A percentile compares a stretch with the other conserved stretches of the same genome.
phyloP scores from a whole-genome alignment of 2,888 invertebrate species.

The Drosophila koepferae region DNA sequence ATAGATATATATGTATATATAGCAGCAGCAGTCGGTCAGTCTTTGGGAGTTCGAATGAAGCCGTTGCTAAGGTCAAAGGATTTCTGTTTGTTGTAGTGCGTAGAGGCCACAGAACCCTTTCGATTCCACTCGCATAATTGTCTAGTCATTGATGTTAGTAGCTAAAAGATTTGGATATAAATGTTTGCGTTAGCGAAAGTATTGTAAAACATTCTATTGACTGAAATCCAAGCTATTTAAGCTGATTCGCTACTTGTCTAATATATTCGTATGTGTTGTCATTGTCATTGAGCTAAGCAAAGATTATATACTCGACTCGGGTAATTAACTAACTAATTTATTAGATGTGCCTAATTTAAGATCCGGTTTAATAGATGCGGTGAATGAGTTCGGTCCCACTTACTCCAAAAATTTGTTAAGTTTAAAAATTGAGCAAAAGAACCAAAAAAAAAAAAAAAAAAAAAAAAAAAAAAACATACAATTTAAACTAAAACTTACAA shows the following conservation, averaged over 20 bases:
- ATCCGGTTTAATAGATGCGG: slow-evolving; percentile 7
- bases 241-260: slow-evolving; percentile 16
- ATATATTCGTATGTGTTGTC: slow-evolving; percentile 9
- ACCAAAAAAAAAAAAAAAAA: slow-evolving; percentile 25
- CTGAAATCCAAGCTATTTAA: slow-evolving; percentile 40
- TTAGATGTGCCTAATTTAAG: slow-evolving; percentile 44
- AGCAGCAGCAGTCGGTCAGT: slow-evolving; percentile 14
- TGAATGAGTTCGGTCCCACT: slow-evolving; percentile 20
- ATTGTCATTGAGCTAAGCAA: slow-evolving; percentile 13
- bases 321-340: slow-evolving; percentile 17
- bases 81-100: slow-evolving; percentile 10
- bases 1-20: slow-evolving; percentile 17
- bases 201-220: slow-evolving; percentile 34
- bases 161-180: not conserved
- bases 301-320: slow-evolving; percentile 11
- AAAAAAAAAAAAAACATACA: not conserved
- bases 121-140: slow-evolving; percentile 18
- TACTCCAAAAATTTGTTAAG: slow-evolving; percentile 42
- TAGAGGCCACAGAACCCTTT: not conserved
- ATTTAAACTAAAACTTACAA: slow-evolving; percentile 10
- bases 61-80: slow-evolving; percentile 13
- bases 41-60: slow-evolving; percentile 15
- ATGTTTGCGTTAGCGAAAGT: slow-evolving; percentile 5
- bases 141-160: not conserved
- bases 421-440: slow-evolving; percentile 36